Conservation (phyloP, 2,113 vertebrate genomes). For the Callaeas wilsoni region DNA sequence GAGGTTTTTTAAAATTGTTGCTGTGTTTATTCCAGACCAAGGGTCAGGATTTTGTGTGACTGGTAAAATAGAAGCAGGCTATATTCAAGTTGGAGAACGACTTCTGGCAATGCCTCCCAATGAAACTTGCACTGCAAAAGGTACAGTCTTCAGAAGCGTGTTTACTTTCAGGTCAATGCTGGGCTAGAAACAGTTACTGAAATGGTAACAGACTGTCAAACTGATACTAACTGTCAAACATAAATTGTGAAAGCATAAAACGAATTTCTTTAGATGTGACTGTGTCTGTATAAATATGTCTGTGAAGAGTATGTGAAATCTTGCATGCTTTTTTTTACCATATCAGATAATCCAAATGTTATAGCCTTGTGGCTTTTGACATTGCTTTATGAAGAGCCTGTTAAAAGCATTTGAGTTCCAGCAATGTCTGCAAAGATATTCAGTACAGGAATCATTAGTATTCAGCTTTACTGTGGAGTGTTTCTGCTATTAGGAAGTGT, state of each 20-base stretch:
- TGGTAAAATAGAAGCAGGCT: slow-evolving; percentile 97
- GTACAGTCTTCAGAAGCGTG: slow-evolving; percentile 67
- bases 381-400: neutral
- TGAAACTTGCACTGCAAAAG: slow-evolving; percentile 97
- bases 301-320: slow-evolving; percentile 20
- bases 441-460: neutral
- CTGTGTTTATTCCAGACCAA: slow-evolving; percentile 81
- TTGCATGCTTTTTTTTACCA: neutral
- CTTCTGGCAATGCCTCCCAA: slow-evolving; percentile 93
- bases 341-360: slow-evolving; percentile 15
- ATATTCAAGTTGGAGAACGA: slow-evolving; percentile 88
- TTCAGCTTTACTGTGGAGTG: neutral
- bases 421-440: neutral
- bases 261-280: slow-evolving; percentile 75
- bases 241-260: slow-evolving; percentile 74
- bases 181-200: slow-evolving; percentile 70
- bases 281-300: slow-evolving; percentile 52
- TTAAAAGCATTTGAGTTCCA: neutral
- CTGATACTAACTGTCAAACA: slow-evolving; percentile 81
- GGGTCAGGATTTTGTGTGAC: slow-evolving; percentile 97
- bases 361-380: slow-evolving; percentile 9
- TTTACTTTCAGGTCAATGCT: slow-evolving; percentile 61
- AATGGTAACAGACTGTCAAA: slow-evolving; percentile 75
- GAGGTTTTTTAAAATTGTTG: neutral
- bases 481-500: neutral